Base-by-base conservation (phyloP, 2,888 invertebrate species). In the Cyaniris semiargus region DNA sequence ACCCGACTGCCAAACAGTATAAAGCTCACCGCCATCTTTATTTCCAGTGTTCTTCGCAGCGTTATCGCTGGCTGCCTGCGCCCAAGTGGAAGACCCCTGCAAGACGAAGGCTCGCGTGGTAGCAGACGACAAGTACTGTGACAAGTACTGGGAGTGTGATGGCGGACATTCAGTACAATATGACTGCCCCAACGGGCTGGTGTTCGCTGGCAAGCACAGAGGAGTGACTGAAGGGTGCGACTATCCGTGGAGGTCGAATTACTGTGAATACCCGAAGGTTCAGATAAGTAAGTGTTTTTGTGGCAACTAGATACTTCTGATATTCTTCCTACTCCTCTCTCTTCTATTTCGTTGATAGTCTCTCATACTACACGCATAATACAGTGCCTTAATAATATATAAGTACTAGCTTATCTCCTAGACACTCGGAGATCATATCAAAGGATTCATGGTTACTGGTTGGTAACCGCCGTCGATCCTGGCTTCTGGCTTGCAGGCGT, bases 211-310 rank as follows among this genome's bases (percentile, higher is more conserved):
- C 4, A 97, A 97, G 87, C 96, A 97, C 85, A 95, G 97, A 72
- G 98, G 97, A 5, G 97, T 98, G 10, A 97, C 97, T 1, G 97
- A 98, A 85, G 97, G 97, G 2, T 98, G 98, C 86, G 97, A 98
- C 89, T 98, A 98, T 85, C 97, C 97, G 0, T 97, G 97, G 97
- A 95, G 97, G 83, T 97, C 97, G 10, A 97, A 97, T 88, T 97
- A 97, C 90, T 98, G 98, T 90, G 97, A 97, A 80, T 94, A 94
- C 80, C 94, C 94, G 78, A 94, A 94, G 85, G 89, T 88, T 4
- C 94, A 88, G 95, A 96, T 85, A 96, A 97, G 94, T 96, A 95
- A 90, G 96, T 97, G n/a, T 60, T 58, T 70, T 44, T 44, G 44
- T 44, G 7, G 44, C 7, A 23, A n/a, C 34, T 34, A 34, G 34